Percentiles rank a stretch among this genome's conserved stretches.
Evolutionary conservation across 2,888 invertebrate species (phyloP).

Genomic region (Campoletis raptor): DNA sequence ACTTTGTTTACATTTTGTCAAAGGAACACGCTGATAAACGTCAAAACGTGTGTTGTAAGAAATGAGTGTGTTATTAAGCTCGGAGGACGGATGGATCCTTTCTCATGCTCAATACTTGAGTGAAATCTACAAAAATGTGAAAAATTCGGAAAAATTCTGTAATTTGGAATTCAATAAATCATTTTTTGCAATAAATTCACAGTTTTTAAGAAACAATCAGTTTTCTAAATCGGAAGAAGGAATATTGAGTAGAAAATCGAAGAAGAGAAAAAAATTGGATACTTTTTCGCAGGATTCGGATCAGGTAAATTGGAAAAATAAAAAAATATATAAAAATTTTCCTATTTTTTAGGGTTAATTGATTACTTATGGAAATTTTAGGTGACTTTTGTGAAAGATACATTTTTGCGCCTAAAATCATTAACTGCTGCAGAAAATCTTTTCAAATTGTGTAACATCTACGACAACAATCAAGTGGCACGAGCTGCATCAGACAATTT

Average conservation of each 20-base stretch:
- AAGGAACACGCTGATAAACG: neutral
- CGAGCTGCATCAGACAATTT: constrained; percentile 82
- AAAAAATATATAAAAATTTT: constrained; percentile 2
- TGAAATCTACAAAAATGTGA: constrained; percentile 83
- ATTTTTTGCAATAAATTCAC: constrained; percentile 85
- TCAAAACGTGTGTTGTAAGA: neutral
- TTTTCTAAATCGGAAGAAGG: constrained; percentile 42
- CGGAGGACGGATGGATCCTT: constrained; percentile 85
- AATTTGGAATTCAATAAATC: constrained; percentile 81
- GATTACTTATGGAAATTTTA: constrained; percentile 67
- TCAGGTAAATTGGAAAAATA: constrained; percentile 71
- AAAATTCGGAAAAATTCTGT: constrained; percentile 70
- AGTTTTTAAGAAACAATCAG: constrained; percentile 83
- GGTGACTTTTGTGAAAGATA: constrained; percentile 78
- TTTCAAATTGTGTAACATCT: constrained; percentile 70
- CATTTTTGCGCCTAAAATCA: constrained; percentile 74
- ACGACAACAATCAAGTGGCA: constrained; percentile 82
- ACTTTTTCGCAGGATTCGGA: constrained; percentile 73
- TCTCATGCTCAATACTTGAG: constrained; percentile 86
- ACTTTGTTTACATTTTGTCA: constrained; percentile 32
- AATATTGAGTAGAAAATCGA: constrained; percentile 77
- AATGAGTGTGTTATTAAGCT: constrained; percentile 85
- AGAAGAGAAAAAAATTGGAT: constrained; percentile 75
- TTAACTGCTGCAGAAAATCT: constrained; percentile 73
- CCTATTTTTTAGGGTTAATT: neutral